Evolutionary conservation across 2,113 vertebrate genomes (phyloP), one percentile per base, ranked within the genome.

Genomic region (Hyaena hyaena): DNA sequence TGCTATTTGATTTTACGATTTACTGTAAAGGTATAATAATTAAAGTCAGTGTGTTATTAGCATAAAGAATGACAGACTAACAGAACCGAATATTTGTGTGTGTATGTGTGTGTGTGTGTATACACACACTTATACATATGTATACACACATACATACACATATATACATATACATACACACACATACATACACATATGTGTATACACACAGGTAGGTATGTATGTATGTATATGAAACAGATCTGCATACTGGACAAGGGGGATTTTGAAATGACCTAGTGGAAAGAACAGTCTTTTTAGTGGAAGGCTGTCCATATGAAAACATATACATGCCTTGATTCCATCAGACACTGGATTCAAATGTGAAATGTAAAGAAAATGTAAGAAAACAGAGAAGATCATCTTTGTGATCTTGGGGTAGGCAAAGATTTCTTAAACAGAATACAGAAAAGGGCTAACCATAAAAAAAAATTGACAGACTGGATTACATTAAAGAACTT

Each of bases 331-430:
- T 35, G 35, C 73, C 69, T 82, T 93, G 61, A 74, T 69, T 94
- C 23, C 15, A 63, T 83, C 39, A 84, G 79, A 94, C 1, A 79
- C 16, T 33, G 48, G 35, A 91, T 93, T 92, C 95, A 90, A 94
- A 89, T 83, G 55, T 93, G 35, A 89, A 93, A 92, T 69, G 65
- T 61, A 88, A 95, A 94, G 83, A 35, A 95, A 94, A 73, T 26
- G 82, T 76, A 94, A 94, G 74, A 90, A 93, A 96, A 66, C 26
- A 86, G 63, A 85, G 11, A 61, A 86, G 35, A 83, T 58, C 9
- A 87, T 53, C 73, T 90, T 58, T 95, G 24, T 93, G 79, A 88
- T 88, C 74, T 55, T 63, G 31, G 31, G 86, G 63, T 50, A 74
- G 61, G 33, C 45, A 73, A 88, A 91, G 55, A 90, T 55, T 90